These are phyloP conservation scores for Xiphias gladius DNA, from an alignment of 2,113 vertebrate species.

Conservation along the genomic window DNA sequence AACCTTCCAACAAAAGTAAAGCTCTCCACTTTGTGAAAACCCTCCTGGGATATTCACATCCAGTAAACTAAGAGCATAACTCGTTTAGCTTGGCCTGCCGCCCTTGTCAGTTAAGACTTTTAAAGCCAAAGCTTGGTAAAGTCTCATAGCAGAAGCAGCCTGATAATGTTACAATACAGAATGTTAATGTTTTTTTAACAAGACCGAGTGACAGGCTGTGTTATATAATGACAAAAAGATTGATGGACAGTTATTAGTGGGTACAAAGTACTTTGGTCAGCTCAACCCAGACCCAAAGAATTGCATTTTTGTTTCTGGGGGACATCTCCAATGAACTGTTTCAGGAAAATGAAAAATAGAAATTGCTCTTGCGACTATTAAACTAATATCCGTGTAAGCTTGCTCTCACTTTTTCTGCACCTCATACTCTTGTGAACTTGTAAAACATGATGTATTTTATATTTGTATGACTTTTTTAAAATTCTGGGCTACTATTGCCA, in stretches of 20 bases:
- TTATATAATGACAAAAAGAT: slow-evolving; percentile 60
- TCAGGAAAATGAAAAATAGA: slow-evolving; percentile 25
- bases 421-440: slow-evolving; percentile 52
- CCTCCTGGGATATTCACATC: slow-evolving; percentile 64
- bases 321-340: not conserved
- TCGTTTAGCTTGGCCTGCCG: slow-evolving; percentile 68
- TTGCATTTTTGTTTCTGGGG: slow-evolving; percentile 16
- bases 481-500: slow-evolving; percentile 36
- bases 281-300: slow-evolving; percentile 33
- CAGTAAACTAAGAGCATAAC: slow-evolving; percentile 72
- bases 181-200: slow-evolving; percentile 64
- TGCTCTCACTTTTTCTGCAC: slow-evolving; percentile 20
- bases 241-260: slow-evolving; percentile 63
- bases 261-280: slow-evolving; percentile 40
- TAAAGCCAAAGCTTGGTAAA: slow-evolving; percentile 45
- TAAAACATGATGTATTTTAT: slow-evolving; percentile 57
- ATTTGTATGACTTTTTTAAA: slow-evolving; percentile 31
- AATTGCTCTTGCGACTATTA: slow-evolving; percentile 10
- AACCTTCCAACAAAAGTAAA: slow-evolving; percentile 76
- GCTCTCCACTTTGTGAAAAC: slow-evolving; percentile 63
- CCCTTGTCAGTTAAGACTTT: slow-evolving; percentile 62
- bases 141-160: slow-evolving; percentile 57
- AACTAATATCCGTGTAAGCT: slow-evolving; percentile 23
- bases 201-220: slow-evolving; percentile 48
- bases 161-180: slow-evolving; percentile 65